A percentile compares a stretch with the other conserved stretches of the same genome.
Conservation (phyloP, 92 coral and sea anemone species). For the Zoanthus sansibaricus region DNA sequence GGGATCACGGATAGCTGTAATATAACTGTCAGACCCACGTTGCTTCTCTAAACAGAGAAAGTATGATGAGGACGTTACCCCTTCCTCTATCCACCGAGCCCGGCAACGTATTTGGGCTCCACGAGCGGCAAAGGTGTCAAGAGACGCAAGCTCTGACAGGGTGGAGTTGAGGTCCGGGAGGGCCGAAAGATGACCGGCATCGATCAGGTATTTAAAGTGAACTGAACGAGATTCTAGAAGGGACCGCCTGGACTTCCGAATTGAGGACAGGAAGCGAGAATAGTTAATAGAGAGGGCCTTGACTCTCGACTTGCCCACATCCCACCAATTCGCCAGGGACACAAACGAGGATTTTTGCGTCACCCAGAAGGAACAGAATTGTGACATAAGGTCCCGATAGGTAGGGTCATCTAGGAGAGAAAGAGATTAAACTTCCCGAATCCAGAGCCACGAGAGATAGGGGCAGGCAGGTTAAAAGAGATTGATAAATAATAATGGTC, state of each 20-base stretch:
- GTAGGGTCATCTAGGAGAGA: conserved; percentile 7
- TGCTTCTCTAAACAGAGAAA: conserved; percentile 25
- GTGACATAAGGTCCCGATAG: background rate
- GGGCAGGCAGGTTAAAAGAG: conserved; percentile 16
- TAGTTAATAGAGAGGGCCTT: conserved; percentile 19
- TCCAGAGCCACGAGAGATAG: conserved; percentile 46
- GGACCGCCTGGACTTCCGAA: background rate
- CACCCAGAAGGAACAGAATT: conserved; percentile 48
- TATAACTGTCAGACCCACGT: background rate
- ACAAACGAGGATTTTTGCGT: background rate
- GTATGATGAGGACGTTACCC: conserved; percentile 28
- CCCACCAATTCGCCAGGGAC: conserved; percentile 35
- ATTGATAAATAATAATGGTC: conserved; percentile 49
- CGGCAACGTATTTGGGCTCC: conserved; percentile 25
- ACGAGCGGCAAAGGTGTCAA: background rate
- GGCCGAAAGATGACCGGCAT: conserved; percentile 28
- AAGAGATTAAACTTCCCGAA: conserved; percentile 53
- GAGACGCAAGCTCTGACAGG: conserved; percentile 19
- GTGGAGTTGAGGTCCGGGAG: conserved; percentile 23
- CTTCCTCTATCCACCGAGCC: conserved; percentile 33
- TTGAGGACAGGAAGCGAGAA: background rate
- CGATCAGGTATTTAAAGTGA: background rate
- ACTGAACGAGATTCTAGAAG: background rate
- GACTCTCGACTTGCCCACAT: conserved; percentile 34
- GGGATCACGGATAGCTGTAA: conserved; percentile 6